Evolutionary conservation across 2,888 invertebrate species (phyloP).

Genomic region (Parthenolecanium corni): DNA sequence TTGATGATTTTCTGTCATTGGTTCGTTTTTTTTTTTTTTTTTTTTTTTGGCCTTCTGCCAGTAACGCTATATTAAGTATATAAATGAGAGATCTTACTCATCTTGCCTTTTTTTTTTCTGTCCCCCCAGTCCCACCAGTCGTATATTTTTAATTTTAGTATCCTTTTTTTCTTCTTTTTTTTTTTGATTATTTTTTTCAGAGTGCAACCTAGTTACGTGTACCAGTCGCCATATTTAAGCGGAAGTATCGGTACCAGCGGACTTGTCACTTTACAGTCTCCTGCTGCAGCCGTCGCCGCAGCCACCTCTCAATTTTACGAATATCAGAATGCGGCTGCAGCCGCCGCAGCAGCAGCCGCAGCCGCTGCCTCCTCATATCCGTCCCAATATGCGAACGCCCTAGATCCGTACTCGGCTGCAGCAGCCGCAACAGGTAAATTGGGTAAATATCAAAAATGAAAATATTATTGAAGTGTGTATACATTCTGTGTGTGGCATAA

Average conservation of each 20-base stretch:
- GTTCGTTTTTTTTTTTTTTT: conserved; percentile 1
- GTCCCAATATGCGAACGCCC: conserved; percentile 61
- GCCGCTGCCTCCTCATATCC: conserved; percentile 53
- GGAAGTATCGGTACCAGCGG: conserved; percentile 43
- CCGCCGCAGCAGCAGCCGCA: conserved; percentile 60
- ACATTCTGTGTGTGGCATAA: too few relatives aligned
- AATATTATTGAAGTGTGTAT: too few relatives aligned
- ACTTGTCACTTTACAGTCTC: conserved; percentile 43
- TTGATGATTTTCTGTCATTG: background rate
- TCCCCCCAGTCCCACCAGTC: background rate
- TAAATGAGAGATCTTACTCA: background rate
- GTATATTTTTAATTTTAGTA: too few relatives aligned
- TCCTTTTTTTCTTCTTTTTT: background rate
- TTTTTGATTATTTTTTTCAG: conserved; percentile 40
- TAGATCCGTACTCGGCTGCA: conserved; percentile 57
- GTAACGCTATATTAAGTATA: too few relatives aligned
- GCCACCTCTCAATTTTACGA: conserved; percentile 70
- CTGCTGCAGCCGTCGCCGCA: conserved; percentile 50
- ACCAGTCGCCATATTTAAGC: conserved; percentile 57
- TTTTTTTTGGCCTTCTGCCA: background rate
- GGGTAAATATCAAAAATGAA: conserved; percentile 29
- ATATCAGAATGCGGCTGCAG: conserved; percentile 57
- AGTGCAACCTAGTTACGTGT: conserved; percentile 65
- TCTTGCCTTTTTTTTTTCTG: background rate
- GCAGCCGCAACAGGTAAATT: conserved; percentile 54